Evolutionary conservation across 1,140 invertebrate genomes (phyloP), one percentile per base, ranked within the genome.

Genomic region (Diprion similis): DNA sequence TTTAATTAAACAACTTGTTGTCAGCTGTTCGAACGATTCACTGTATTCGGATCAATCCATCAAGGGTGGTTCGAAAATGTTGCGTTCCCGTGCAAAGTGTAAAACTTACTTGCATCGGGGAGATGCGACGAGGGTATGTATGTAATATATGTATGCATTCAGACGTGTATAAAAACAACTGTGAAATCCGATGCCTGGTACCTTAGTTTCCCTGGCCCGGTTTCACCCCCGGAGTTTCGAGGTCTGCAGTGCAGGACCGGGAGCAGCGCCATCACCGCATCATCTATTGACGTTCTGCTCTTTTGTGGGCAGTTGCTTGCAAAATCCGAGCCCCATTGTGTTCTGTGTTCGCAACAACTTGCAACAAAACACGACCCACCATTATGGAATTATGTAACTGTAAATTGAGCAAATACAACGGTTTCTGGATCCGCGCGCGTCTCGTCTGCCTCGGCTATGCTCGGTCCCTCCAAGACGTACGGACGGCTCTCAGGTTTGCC

Each of bases 321-420:
- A 59, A 59, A 59, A 59, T 59, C 51, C 11, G 11, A 59, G 7
- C 51, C 51, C 51, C 51, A 59, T 59, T 59, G 51, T 59, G 51
- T 59, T 9, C 51, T 59, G 51, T 59, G 51, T 59, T 59, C 51
- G 51, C 51, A 59, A 59, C 51, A 59, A 59, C 51, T 10, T 13
- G 51, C 51, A 59, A 59, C 51, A 59, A 59, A 59, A 59, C 51
- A 59, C 11, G 51, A 17, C 51, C 51, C 51, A 59, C 51, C 51
- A 59, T 59, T 59, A 59, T 59, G 51, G 51, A 59, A 59, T 59
- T 59, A 59, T 59, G 51, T 59, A 59, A 59, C 51, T 59, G 51
- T 59, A 59, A 59, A 59, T 59, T 59, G 51, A 59, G 51, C 51
- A 59, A 59, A 59, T 59, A 59, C 51, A 59, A 59, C 51, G 51